These are phyloP conservation scores for Sebastes oblongus DNA, from an alignment of 2,797 vertebrate genomes.

Conservation along the genomic window DNA sequence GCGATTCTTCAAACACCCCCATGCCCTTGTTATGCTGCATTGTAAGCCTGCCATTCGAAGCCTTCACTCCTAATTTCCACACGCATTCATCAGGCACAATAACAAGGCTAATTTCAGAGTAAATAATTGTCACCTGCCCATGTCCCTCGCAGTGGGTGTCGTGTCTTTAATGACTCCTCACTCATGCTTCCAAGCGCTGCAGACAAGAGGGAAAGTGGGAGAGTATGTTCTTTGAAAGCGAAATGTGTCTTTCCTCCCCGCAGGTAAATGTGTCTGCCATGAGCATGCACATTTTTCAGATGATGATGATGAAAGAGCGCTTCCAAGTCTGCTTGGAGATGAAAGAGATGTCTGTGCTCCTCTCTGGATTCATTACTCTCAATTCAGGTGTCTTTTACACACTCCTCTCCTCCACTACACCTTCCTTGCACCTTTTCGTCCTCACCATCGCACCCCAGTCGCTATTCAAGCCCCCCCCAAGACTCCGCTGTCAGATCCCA, in stretches of 20 bases:
- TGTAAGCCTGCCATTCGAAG: conserved; percentile 35
- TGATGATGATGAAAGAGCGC: conserved; percentile 77
- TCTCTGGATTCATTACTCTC: conserved; percentile 79
- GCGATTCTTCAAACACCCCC: conserved; percentile 36
- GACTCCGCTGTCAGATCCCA: conserved; percentile 54
- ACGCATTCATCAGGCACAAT: conserved; percentile 61
- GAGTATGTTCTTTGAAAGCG: conserved; percentile 66
- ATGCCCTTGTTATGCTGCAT: conserved; percentile 26
- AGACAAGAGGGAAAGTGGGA: conserved; percentile 38
- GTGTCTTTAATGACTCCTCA: conserved; percentile 46
- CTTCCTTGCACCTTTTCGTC: conserved; percentile 37
- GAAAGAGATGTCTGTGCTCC: conserved; percentile 77
- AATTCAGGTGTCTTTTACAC: conserved; percentile 76
- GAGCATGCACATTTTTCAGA: conserved; percentile 66
- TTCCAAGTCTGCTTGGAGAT: conserved; percentile 70
- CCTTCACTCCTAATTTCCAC: conserved; percentile 64
- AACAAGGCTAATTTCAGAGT: conserved; percentile 63
- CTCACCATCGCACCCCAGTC: background rate
- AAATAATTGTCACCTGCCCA: conserved; percentile 70
- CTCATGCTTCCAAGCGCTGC: conserved; percentile 43
- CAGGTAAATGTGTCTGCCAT: conserved; percentile 57
- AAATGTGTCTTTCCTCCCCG: conserved; percentile 53
- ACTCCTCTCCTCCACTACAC: conserved; percentile 31
- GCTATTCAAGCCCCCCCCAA: background rate
- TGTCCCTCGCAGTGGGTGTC: conserved; percentile 23